Evolutionary conservation across 2,888 invertebrate species (phyloP).

Genomic region (Ecliptopera silaceata): DNA sequence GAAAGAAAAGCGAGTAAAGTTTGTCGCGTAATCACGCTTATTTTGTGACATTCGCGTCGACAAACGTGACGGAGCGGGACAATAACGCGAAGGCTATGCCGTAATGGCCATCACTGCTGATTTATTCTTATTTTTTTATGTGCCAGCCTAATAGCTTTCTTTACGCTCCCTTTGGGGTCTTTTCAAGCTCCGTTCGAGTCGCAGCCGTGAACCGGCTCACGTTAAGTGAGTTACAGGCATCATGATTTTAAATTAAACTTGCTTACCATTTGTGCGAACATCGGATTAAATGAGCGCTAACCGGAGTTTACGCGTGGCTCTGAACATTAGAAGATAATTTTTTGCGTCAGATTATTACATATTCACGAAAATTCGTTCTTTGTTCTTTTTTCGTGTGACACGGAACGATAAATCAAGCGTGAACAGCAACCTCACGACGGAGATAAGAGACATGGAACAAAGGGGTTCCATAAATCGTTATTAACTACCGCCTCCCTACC

Average conservation of each 20-base stretch:
- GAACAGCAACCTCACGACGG: slow-evolving; percentile 69
- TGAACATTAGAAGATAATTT: slow-evolving; percentile 28
- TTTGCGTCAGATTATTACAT: slow-evolving; percentile 26
- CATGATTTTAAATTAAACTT: slow-evolving; percentile 61
- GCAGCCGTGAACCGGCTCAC: slow-evolving; percentile 48
- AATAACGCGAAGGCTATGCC: slow-evolving; percentile 66
- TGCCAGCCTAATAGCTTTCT: slow-evolving; percentile 71
- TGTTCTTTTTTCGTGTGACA: slow-evolving; percentile 61
- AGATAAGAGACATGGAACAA: slow-evolving; percentile 78
- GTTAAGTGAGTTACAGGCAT: slow-evolving; percentile 55
- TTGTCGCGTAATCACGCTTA: slow-evolving; percentile 67
- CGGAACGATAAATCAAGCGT: slow-evolving; percentile 72
- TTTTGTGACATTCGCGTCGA: slow-evolving; percentile 73
- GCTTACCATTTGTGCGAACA: slow-evolving; percentile 47
- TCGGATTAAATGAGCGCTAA: slow-evolving; percentile 22
- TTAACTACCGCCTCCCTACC: slow-evolving; percentile 69
- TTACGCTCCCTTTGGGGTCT: slow-evolving; percentile 61
- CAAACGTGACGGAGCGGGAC: slow-evolving; percentile 72
- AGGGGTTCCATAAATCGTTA: slow-evolving; percentile 80
- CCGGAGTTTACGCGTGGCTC: slow-evolving; percentile 25
- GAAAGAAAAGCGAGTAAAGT: slow-evolving; percentile 52
- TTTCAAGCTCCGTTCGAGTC: slow-evolving; percentile 44
- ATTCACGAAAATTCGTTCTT: slow-evolving; percentile 45
- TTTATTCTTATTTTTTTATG: slow-evolving; percentile 81
- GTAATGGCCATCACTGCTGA: slow-evolving; percentile 75